These are phyloP conservation scores for Carettochelys insculpta DNA, from an alignment of 2,113 vertebrate genomes.

Conservation along the genomic window DNA sequence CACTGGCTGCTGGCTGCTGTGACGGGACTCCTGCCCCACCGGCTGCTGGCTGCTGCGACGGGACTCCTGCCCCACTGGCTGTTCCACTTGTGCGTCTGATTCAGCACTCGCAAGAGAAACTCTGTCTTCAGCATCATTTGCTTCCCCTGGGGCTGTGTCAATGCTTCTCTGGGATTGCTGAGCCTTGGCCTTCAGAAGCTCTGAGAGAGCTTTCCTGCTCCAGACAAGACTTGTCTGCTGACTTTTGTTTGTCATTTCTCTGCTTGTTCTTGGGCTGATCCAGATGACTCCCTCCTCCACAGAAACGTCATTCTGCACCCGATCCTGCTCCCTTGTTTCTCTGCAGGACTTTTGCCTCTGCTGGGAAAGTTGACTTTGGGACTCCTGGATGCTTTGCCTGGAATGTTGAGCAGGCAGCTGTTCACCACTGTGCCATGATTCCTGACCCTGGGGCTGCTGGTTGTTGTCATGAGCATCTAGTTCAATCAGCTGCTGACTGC, in stretches of 20 bases:
- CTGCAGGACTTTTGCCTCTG: background rate
- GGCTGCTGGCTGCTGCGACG: background rate
- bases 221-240: background rate
- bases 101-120: background rate
- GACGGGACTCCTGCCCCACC: accelerated
- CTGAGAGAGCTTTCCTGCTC: background rate
- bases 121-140: background rate
- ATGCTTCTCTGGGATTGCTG: background rate
- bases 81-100: background rate
- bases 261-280: background rate
- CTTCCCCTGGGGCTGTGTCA: background rate
- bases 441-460: background rate
- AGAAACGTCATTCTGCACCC: background rate
- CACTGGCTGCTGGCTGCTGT: background rate
- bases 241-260: background rate
- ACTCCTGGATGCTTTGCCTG: accelerated
- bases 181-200: background rate
- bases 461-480: background rate
- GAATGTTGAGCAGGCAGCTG: accelerated
- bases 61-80: accelerated
- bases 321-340: background rate
- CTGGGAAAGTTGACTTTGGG: background rate
- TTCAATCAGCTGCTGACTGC: background rate
- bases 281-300: background rate
- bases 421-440: background rate